Evolutionary conservation across 2,888 invertebrate genomes (phyloP).

Genomic region (Slavum lentiscoides): DNA sequence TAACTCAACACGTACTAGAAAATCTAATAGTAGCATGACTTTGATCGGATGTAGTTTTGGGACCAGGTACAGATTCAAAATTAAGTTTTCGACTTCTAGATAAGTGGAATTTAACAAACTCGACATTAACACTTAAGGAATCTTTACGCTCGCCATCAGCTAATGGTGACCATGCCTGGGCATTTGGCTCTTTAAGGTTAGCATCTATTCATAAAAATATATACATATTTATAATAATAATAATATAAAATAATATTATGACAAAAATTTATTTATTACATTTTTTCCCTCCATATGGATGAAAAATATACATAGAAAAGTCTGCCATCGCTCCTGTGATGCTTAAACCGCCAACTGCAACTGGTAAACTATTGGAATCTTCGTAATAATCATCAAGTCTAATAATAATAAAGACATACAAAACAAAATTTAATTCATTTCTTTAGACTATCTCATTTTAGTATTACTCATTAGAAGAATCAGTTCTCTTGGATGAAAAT

Average conservation of each 20-base stretch:
- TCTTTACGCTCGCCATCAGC: constrained; percentile 91
- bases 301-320: constrained; percentile 97
- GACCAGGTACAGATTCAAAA: constrained; percentile 63
- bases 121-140: constrained; percentile 93
- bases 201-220: constrained; percentile 18
- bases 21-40: constrained; percentile 88
- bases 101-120: constrained; percentile 94
- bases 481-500: constrained; percentile 88
- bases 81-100: constrained; percentile 88
- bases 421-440: constrained; percentile 6
- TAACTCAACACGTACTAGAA: constrained; percentile 70
- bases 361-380: constrained; percentile 50
- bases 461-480: constrained; percentile 66
- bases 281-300: constrained; percentile 94
- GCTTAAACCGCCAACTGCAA: constrained; percentile 80
- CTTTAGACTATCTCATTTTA: neutral
- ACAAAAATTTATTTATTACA: constrained; percentile 62
- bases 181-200: constrained; percentile 41
- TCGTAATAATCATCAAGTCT: constrained; percentile 54
- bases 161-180: constrained; percentile 67
- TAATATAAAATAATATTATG: neutral
- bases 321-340: constrained; percentile 95
- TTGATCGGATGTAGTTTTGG: constrained; percentile 64
- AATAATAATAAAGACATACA: constrained; percentile 9
- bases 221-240: neutral